Evolutionary conservation across 2,888 invertebrate species (phyloP).

Genomic region (Brenthis hecate): DNA sequence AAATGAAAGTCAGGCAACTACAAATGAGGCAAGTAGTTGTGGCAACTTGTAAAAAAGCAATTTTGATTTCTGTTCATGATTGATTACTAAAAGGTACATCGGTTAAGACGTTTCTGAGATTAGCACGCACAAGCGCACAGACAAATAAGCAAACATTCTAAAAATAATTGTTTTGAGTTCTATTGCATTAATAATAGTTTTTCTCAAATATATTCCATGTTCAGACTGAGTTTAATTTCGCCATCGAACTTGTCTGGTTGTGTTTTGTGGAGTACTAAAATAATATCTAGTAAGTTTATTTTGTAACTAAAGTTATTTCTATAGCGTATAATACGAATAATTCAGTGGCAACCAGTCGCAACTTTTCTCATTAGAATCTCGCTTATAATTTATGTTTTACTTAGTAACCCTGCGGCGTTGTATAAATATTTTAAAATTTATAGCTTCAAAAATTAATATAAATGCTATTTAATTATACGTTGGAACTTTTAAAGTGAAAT

Average conservation of each 20-base stretch:
- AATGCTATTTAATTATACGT: constrained; percentile 23
- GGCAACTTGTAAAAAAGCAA: no score
- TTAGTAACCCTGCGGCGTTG: constrained; percentile 23
- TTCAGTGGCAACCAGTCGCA: constrained; percentile 21
- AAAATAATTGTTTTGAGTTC: no score
- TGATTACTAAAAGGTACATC: no score
- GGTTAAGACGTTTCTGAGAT: no score
- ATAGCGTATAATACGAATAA: constrained; percentile 29
- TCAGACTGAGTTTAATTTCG: background rate
- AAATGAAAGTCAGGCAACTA: no score
- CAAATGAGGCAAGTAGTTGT: no score
- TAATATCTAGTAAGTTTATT: constrained; percentile 24
- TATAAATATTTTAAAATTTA: constrained; percentile 21
- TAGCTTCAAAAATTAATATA: constrained; percentile 23
- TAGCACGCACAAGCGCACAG: no score
- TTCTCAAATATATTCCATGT: no score
- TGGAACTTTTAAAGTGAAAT: background rate
- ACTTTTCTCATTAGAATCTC: constrained; percentile 35
- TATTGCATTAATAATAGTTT: no score
- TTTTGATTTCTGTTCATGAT: no score
- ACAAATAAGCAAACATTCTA: no score
- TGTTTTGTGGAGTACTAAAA: constrained; percentile 28
- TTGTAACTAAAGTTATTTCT: constrained; percentile 26
- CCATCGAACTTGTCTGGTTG: constrained; percentile 10
- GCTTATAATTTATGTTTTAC: constrained; percentile 32